Evolutionary conservation across 2,113 vertebrate genomes (phyloP), one percentile per base, ranked within the genome.

Genomic region (Pseudorasbora parva): DNA sequence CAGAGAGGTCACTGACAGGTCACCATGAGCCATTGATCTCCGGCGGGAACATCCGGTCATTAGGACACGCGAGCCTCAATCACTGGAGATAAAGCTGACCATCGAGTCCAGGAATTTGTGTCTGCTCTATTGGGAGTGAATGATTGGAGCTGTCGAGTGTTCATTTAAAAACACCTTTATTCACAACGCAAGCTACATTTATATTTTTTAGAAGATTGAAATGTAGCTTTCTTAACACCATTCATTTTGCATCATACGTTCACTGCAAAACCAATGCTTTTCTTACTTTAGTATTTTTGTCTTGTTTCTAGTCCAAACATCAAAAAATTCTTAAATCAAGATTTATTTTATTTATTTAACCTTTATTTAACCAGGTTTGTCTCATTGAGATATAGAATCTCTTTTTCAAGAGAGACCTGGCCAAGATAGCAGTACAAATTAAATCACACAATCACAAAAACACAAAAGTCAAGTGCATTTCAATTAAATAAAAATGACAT

Each of bases 1-100:
- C 62, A 78, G 51, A 57, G 57, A 78, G 84, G 80, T 82, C 62
- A 86, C 68, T 76, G 69, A 82, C 80, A 12, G 51, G 73, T 82
- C 49, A 75, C 72, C 51, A 60, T 57, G 41, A 41, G 66, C 21
- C 33, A 72, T 76, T 49, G 60, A 82, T 82, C 74, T n/a, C 21
- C 7, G 27, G 27, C 23, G 12, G 54, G 56, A 47, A 47, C 25
- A 6, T 41, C 19, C 27, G 4, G 19, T 23, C 54, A 45, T 45
- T 71, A 77, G 33, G 30, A 59, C 76, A 27, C 37, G 9, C 37
- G 7, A 76, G 49, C 27, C 49, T 75, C 73, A 33, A 10, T 56
- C 56, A 41, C 30, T 15, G 74, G 30, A 19, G 8, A 25, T 19
- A 4, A 27, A 43, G 23, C 6, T 17, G 12, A 41, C 15, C 17